Evolutionary conservation across 2,797 vertebrate species (phyloP), one percentile per base, ranked within the genome.

Genomic region (Malurus splendens): DNA sequence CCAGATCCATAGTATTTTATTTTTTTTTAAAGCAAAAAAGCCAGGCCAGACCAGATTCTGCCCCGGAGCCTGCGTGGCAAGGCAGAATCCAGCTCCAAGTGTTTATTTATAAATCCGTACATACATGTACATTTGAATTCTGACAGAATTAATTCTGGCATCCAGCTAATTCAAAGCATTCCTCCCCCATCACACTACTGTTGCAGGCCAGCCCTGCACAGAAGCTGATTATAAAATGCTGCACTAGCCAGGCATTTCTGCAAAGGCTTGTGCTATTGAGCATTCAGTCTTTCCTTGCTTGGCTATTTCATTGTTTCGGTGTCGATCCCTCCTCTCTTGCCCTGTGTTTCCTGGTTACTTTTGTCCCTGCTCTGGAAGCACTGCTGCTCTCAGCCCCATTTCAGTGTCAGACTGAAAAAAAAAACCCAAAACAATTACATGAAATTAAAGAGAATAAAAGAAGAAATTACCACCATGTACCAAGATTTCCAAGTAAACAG

Each of bases 71-170:
- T 60, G 60, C 1, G 22, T 92, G 89, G 87, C 91, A 94, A 88
- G 93, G 87, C 71, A 52, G 79, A 89, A 94, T 87, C 71, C 5
- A 7, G 68, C 77, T 87, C 92, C 78, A 72, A 87, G 89, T 84
- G 80, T 91, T 89, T 94, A 95, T 92, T 95, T 94, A 91, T 92
- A 95, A 94, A 93, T 80, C 91, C 0, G 14, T 89, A 93, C 86
- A 86, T 94, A 92, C 90, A 82, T 73, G 91, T 92, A 90, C 83
- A 70, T 94, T 93, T 90, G 82, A 94, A 93, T 87, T 88, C 93
- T 95, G 93, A 95, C 94, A 96, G 90, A 95, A 94, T 92, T 93
- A 92, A 90, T 89, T 93, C 94, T 95, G 93, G 93, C 94, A 95
- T 93, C 86, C 93, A 86, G 85, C 78, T 94, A 94, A 91, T 92